Base-by-base conservation (phyloP, 2,797 vertebrate genomes). In the Poeciliopsis gracilis region DNA sequence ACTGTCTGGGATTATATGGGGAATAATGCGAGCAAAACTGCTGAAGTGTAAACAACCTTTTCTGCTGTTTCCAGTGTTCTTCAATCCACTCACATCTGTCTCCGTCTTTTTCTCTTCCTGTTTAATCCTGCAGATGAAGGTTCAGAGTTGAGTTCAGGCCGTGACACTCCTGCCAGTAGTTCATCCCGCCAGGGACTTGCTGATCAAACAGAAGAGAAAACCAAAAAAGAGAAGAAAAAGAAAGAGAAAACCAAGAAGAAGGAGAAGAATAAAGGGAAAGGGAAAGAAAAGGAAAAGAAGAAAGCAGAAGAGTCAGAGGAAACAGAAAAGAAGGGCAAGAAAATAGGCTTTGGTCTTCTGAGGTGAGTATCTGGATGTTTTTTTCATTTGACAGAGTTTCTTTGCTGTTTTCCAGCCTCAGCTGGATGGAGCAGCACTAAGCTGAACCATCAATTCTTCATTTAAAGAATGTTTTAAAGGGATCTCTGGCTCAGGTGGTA, bases 91-190 rank as follows among this genome's bases (percentile, higher is more conserved):
- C 4, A 2, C 20, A 63, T 12, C 69, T 71, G 70, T 55, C 51
- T 63, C 23, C 2, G 38, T 72, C 55, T 25, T 73, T 47, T 25
- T 74, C 25, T 73, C 16, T 13, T 33, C 55, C 13, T 28, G 66
- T 47, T 7, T 0, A 51, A 70, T 45, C 38, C 30, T 46, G 12
- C 8, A 98, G 98, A 99, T 59, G 96, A 96, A n/a, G 94, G 94
- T 67, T 98, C 98, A 6, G 98, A 99, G 88, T 96, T 91, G 81
- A 99, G 98, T 82, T 98, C 97, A 51, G 97, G 97, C 80, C 95
- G 95, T 47, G 97, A 97, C 91, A 95, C 95, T 75, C 97, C 96
- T 9, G 97, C 96, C 55, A 96, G 95, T 82, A 96, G 96, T 86
- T 97, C 96, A 3, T 92, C 91, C 20, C 92, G 93, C 86, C 95